Percentiles rank a stretch among this genome's conserved stretches.
Evolutionary conservation across 2,113 vertebrate species (phyloP).

Genomic region (Quiscalus mexicanus): DNA sequence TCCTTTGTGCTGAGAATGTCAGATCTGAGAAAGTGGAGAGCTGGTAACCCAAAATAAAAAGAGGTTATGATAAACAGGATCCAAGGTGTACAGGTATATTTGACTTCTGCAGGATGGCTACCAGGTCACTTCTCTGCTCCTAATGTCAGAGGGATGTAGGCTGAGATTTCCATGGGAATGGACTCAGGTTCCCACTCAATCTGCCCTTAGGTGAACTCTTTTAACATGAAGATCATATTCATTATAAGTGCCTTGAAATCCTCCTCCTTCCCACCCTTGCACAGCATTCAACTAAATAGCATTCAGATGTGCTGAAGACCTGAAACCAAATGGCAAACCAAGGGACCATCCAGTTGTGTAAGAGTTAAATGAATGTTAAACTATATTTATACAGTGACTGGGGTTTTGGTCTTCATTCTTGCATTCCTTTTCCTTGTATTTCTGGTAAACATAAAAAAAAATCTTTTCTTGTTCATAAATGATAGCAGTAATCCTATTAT

Average conservation of each 20-base stretch:
- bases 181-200: background rate
- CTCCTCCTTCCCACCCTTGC: background rate
- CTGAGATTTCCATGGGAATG: background rate
- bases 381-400: background rate
- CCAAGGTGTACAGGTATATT: background rate
- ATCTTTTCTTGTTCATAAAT: background rate
- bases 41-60: background rate
- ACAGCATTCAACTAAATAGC: background rate
- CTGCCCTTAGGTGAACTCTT: background rate
- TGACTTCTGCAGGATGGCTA: background rate
- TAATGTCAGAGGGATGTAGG: background rate
- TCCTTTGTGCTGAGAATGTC: background rate
- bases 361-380: background rate
- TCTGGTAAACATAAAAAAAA: constrained; percentile 25
- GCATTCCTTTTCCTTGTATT: background rate
- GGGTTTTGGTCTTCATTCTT: background rate
- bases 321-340: background rate
- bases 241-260: background rate
- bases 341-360: background rate
- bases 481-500: constrained; percentile 21
- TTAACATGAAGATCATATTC: background rate
- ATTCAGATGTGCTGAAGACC: background rate
- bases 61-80: background rate
- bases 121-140: background rate
- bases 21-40: background rate